These are phyloP conservation scores for Tricholauxania praeusta DNA, from an alignment of 2,888 invertebrate genomes.

Conservation along the genomic window DNA sequence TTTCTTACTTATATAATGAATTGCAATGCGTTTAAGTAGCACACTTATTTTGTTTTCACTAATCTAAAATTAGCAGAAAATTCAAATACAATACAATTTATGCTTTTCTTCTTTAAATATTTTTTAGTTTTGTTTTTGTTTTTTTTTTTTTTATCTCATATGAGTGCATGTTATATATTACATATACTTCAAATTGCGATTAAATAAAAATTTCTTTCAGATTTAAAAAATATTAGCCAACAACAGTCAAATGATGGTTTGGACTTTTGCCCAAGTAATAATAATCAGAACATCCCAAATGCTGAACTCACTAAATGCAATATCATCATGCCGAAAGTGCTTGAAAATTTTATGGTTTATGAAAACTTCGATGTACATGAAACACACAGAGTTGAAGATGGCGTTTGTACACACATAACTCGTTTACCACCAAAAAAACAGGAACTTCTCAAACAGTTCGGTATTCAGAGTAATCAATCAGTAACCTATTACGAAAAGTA, in stretches of 20 bases:
- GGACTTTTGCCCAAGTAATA: constrained; percentile 55
- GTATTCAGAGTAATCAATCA: constrained; percentile 69
- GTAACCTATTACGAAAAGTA: constrained; percentile 68
- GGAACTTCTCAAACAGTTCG: constrained; percentile 68
- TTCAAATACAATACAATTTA: background rate
- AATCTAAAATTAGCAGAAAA: constrained; percentile 11
- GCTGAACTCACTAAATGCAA: constrained; percentile 41
- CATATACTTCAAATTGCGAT: background rate
- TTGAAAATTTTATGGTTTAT: constrained; percentile 64
- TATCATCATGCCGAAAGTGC: constrained; percentile 54
- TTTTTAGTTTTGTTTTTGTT: background rate
- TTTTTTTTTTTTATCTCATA: background rate
- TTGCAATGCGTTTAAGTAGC: constrained; percentile 34
- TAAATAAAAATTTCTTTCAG: constrained; percentile 48
- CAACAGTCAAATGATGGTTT: constrained; percentile 64
- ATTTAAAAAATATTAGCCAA: constrained; percentile 65
- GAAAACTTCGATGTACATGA: constrained; percentile 68
- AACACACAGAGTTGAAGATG: constrained; percentile 66
- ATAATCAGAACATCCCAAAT: constrained; percentile 44
- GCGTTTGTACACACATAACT: constrained; percentile 66
- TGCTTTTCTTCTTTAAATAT: background rate
- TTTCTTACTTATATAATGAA: constrained; percentile 28
- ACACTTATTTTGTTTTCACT: background rate
- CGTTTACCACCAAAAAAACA: constrained; percentile 68
- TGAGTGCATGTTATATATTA: background rate